Evolutionary conservation across 2,113 vertebrate genomes (phyloP).

Genomic region (Lutjanus erythropterus): DNA sequence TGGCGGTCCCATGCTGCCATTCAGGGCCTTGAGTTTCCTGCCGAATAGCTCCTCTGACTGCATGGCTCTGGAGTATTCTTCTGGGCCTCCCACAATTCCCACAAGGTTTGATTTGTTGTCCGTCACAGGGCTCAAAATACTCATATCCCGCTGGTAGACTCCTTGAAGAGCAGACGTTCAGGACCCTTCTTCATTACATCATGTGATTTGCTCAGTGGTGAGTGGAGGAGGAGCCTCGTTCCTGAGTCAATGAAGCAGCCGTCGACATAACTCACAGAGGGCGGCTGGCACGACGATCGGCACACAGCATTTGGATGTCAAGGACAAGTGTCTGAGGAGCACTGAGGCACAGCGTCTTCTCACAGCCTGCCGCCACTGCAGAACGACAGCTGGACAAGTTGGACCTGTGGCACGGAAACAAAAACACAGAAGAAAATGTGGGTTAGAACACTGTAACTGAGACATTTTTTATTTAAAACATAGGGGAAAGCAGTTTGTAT

Average conservation of each 20-base stretch:
- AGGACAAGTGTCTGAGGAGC: constrained; percentile 67
- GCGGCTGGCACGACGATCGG: constrained; percentile 54
- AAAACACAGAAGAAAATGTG: constrained; percentile 49
- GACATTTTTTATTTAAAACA: constrained; percentile 24
- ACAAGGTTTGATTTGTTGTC: constrained; percentile 87
- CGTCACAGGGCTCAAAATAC: constrained; percentile 86
- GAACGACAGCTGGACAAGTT: constrained; percentile 71
- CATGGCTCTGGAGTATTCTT: constrained; percentile 89
- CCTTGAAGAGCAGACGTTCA: constrained; percentile 73
- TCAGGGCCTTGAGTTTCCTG: constrained; percentile 93
- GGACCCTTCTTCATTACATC: constrained; percentile 80
- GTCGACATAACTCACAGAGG: constrained; percentile 77
- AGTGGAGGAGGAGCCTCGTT: constrained; percentile 63
- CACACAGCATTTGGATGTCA: constrained; percentile 75
- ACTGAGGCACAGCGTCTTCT: constrained; percentile 64
- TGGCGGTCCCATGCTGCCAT: constrained; percentile 91
- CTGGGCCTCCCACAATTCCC: constrained; percentile 87
- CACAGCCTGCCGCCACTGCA: constrained; percentile 68
- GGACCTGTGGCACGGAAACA: constrained; percentile 68
- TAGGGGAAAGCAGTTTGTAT: constrained; percentile 15
- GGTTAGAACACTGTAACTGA: constrained; percentile 1
- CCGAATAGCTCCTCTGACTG: constrained; percentile 95
- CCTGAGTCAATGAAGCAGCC: constrained; percentile 64
- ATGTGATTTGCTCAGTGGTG: constrained; percentile 71
- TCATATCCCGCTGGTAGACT: constrained; percentile 87